Evolutionary conservation across 2,113 vertebrate species (phyloP), one percentile per base, ranked within the genome.

Genomic region (Petroica traversi): DNA sequence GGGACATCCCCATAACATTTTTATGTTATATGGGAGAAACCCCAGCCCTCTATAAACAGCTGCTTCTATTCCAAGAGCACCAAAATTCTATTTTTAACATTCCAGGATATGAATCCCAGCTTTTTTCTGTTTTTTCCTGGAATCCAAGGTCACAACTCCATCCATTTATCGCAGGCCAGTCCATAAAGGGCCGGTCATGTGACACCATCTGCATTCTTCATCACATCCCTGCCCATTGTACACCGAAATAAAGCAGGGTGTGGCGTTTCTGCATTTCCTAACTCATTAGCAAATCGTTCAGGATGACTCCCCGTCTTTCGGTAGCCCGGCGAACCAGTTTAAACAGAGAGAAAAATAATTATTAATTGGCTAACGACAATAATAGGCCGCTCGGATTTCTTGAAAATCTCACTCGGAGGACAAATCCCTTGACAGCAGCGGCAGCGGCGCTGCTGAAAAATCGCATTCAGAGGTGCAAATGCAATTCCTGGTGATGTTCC

Each of bases 221-320:
- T 93, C 82, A 90, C 46, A 9, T 62, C 55, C 62, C 67, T 75
- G 11, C 31, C 88, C 68, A 92, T 95, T 96, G 90, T 92, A 62
- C 55, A 46, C 34, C 67, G 88, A 90, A 92, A 64, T 73, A 79
- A 90, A 17, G 23, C 58, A 94, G 96, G 96, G 94, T 40, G 94
- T 94, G 93, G 94, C 48, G 79, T 54, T 83, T 95, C 59, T 96
- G 88, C 75, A 40, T 94, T 96, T 94, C 94, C 91, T 83, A 88
- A 86, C 71, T 90, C 76, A 48, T 94, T 55, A 88, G 61, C 74
- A 25, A 81, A 48, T 43, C 38, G 33, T 71, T 75, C 15, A 45
- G 62, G 36, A 61, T 54, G 31, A 36, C 18, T 74, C 46, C 46
- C 75, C 54, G 55, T 25, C 81, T 61, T 66, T 26, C 36, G 31